phyloP scores from a whole-genome alignment of 2,888 invertebrate genomes.

The Aspidiotus rigidus region DNA sequence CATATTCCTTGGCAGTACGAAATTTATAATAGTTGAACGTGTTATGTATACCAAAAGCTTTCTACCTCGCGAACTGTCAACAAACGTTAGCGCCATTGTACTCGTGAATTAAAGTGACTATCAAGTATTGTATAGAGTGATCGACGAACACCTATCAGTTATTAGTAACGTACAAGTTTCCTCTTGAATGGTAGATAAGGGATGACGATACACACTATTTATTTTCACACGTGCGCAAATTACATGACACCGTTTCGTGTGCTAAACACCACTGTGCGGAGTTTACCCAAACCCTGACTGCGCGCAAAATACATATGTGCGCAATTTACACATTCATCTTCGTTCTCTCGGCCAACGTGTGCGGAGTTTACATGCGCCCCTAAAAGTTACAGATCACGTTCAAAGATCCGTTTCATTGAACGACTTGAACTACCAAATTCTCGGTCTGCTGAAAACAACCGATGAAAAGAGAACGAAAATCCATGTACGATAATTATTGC shows the following conservation, averaged over 20 bases:
- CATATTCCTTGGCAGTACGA: slow-evolving; percentile 9
- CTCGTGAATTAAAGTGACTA: neutral
- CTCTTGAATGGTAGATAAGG: slow-evolving; percentile 4
- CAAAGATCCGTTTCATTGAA: too few relatives aligned
- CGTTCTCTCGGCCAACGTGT: too few relatives aligned
- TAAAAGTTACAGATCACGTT: too few relatives aligned
- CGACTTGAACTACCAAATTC: too few relatives aligned
- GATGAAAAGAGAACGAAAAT: too few relatives aligned
- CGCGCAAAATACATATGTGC: neutral
- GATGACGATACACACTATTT: slow-evolving; percentile 1
- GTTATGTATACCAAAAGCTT: neutral
- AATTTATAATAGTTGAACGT: slow-evolving; percentile 10
- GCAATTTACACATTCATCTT: too few relatives aligned
- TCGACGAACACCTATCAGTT: neutral
- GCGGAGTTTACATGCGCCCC: too few relatives aligned
- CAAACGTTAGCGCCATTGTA: slow-evolving; percentile 5
- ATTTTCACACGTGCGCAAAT: neutral
- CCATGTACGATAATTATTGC: too few relatives aligned
- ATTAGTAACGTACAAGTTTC: neutral
- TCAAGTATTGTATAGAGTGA: slow-evolving; percentile 1
- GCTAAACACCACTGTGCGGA: neutral
- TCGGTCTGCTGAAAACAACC: too few relatives aligned
- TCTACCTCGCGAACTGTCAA: slow-evolving; percentile 9
- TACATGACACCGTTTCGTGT: neutral
- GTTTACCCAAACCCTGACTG: slow-evolving; percentile 1